A percentile compares a stretch with the other conserved stretches of the same genome.
Evolutionary conservation across 2,888 invertebrate genomes (phyloP).

Genomic region (Caenorhabditis angaria): DNA sequence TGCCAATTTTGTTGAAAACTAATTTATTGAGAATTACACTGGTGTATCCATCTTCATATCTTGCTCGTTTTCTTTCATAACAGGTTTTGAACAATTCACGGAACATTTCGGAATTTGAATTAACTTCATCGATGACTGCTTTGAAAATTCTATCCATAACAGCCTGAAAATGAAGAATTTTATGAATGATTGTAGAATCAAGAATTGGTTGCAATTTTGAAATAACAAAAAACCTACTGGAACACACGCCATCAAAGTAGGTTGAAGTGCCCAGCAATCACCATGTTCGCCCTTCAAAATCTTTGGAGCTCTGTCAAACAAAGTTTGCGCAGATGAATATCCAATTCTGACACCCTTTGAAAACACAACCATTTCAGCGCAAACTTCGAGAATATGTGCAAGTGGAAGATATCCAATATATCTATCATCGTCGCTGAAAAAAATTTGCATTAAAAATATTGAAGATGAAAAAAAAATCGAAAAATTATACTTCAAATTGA

Average conservation of each 20-base stretch:
- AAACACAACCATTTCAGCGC: slow-evolving; percentile 78
- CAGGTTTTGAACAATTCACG: slow-evolving; percentile 87
- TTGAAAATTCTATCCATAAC: slow-evolving; percentile 97
- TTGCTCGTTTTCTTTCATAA: slow-evolving; percentile 88
- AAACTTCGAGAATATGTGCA: slow-evolving; percentile 94
- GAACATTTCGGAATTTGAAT: slow-evolving; percentile 80
- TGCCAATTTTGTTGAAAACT: slow-evolving; percentile 79
- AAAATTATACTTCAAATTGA: slow-evolving; percentile 19
- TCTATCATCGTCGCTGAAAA: slow-evolving; percentile 77
- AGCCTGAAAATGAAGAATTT: slow-evolving; percentile 77
- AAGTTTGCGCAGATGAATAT: slow-evolving; percentile 91
- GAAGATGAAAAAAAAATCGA: not conserved
- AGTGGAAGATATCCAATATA: slow-evolving; percentile 94
- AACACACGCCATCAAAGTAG: slow-evolving; percentile 94
- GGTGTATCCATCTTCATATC: slow-evolving; percentile 79
- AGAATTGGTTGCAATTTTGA: not conserved
- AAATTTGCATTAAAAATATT: not conserved
- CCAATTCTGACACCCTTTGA: slow-evolving; percentile 83
- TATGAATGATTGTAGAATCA: too few relatives aligned
- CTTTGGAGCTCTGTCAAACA: slow-evolving; percentile 81
- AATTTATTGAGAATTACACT: slow-evolving; percentile 76
- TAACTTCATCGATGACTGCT: slow-evolving; percentile 80
- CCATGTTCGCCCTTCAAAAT: slow-evolving; percentile 93
- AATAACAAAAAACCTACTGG: slow-evolving; percentile 78
- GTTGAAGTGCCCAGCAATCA: slow-evolving; percentile 88